A percentile compares a stretch with the other conserved stretches of the same genome.
Conservation (phyloP, 2,113 vertebrate species). For the Dipodomys merriami region DNA sequence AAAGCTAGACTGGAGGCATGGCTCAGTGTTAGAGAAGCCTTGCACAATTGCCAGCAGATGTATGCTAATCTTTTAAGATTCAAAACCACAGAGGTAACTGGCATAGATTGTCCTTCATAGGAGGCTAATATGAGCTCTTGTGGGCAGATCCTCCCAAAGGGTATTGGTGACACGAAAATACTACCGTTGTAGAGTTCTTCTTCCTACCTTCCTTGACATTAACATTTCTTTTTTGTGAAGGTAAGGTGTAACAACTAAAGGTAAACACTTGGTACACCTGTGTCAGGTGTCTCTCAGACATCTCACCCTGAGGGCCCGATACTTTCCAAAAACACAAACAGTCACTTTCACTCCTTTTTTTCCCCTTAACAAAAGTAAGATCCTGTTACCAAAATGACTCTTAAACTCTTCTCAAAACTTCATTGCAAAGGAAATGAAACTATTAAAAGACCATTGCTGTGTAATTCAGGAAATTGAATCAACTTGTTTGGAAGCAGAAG, state of each 20-base stretch:
- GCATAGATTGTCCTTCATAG: not conserved
- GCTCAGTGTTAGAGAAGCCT: not conserved
- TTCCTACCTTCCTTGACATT: not conserved
- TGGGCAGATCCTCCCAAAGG: not conserved
- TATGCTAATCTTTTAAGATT: not conserved
- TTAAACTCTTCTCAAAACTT: constrained; percentile 71
- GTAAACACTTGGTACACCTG: too few relatives aligned
- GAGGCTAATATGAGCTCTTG: not conserved
- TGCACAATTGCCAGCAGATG: not conserved
- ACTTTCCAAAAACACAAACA: constrained; percentile 43
- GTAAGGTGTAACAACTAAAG: not conserved
- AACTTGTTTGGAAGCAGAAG: constrained; percentile 64
- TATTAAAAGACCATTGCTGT: constrained; percentile 78
- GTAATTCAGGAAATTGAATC: constrained; percentile 83
- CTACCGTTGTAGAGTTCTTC: not conserved
- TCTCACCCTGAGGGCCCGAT: not conserved
- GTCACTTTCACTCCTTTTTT: constrained; percentile 30
- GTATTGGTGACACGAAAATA: not conserved
- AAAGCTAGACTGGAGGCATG: too few relatives aligned
- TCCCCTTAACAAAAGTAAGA: constrained; percentile 56
- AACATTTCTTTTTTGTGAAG: constrained; percentile 26
- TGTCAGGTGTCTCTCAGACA: too few relatives aligned
- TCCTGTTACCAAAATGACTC: constrained; percentile 64
- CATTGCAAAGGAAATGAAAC: constrained; percentile 79
- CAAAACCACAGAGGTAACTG: not conserved